phyloP scores from a whole-genome alignment of 2,113 vertebrate species.

The Uria aalge region DNA sequence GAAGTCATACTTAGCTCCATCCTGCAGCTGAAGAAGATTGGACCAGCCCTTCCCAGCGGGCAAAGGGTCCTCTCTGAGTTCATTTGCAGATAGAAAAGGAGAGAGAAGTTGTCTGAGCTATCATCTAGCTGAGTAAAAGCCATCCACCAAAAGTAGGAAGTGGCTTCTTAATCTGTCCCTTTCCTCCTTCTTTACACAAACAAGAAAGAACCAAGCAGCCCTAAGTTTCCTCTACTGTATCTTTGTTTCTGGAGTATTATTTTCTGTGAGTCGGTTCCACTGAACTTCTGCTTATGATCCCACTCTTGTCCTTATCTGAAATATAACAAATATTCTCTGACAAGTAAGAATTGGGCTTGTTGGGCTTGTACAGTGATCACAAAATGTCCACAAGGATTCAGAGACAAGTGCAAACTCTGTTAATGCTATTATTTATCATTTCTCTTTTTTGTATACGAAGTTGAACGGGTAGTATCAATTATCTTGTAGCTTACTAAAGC shows the following conservation, averaged over 20 bases:
- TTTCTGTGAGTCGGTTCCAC: not conserved
- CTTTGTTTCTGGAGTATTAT: not conserved
- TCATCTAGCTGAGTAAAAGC: not conserved
- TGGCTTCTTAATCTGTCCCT: not conserved
- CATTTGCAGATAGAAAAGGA: not conserved
- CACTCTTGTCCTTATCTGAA: not conserved
- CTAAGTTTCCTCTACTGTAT: not conserved
- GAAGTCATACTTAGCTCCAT: not conserved
- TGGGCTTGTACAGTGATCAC: not conserved
- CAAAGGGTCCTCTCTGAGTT: not conserved
- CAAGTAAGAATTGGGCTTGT: not conserved
- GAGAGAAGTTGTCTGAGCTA: not conserved
- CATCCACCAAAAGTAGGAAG: fast-evolving
- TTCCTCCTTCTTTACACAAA: not conserved
- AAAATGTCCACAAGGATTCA: not conserved
- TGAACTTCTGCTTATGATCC: not conserved
- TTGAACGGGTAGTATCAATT: not conserved
- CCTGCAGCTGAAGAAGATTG: not conserved
- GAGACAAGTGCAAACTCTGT: not conserved
- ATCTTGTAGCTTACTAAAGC: not conserved
- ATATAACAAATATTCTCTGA: not conserved
- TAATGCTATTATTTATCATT: not conserved
- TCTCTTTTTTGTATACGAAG: not conserved
- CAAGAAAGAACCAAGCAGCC: not conserved
- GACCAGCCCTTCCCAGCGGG: not conserved